Base-by-base conservation (phyloP, 2,113 vertebrate species). In the Micronisus gabar region DNA sequence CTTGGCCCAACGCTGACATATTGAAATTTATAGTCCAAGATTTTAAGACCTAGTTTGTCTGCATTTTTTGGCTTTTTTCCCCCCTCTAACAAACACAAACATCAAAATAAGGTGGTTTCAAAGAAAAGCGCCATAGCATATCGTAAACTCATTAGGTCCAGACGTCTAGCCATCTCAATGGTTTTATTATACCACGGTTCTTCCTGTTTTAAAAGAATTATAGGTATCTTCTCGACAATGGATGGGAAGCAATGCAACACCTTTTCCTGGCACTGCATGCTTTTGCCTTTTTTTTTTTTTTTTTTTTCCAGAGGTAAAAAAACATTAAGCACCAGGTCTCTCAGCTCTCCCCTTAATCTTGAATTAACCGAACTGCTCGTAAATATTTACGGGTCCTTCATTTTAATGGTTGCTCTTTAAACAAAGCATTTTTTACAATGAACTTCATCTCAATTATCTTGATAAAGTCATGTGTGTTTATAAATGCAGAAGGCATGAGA, bases 71-170 rank as follows among this genome's bases (percentile, higher is more conserved):
- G 97, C 98, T 97, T 98, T 98, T 98, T 97, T 96, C 95, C 94
- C 97, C 98, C 97, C 96, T 97, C 98, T 94, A 98, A 99, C 98
- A 98, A 98, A 98, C 98, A 97, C 98, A 98, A 99, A 99, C 98
- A 99, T 98, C 98, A 98, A 98, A 98, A 98, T 98, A 98, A 98
- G 98, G 96, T 95, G 72, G 97, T 99, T 99, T 99, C 98, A 99
- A 99, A 99, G 98, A 98, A 97, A 98, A 98, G 97, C 96, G 96
- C 98, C 99, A 99, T 98, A 98, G 98, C 98, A 97, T 94, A 98
- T 98, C 96, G 98, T 99, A 99, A 99, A 99, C 97, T 99, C 98
- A 99, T 99, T 99, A 99, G 99, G 98, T 98, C 99, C 99, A 99
- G 99, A 99, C 99, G 99, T 99, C 99, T 99, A 98, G 99, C 98